Conservation (phyloP, 2,113 vertebrate species). For the Suricata suricatta region DNA sequence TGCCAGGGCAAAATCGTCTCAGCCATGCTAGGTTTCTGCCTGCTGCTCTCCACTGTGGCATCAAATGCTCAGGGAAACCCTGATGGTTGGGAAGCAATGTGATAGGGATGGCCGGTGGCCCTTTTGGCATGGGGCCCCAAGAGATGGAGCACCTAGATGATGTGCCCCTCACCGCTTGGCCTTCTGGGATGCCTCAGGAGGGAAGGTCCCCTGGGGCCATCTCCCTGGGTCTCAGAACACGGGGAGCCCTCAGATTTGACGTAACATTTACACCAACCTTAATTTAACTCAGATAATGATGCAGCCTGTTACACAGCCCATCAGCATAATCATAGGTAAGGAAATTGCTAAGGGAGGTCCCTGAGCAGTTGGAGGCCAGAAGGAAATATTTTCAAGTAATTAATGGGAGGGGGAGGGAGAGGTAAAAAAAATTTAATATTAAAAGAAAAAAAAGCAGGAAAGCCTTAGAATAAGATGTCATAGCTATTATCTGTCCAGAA, state of each 20-base stretch:
- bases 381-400: slow-evolving; percentile 75
- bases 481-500: background rate
- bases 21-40: background rate
- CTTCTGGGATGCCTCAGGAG: background rate
- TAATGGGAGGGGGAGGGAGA: slow-evolving; percentile 53
- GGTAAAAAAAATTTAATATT: slow-evolving; percentile 39
- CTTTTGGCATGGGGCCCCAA: background rate
- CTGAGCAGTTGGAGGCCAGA: slow-evolving; percentile 59
- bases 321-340: slow-evolving; percentile 71
- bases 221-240: background rate
- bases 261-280: slow-evolving; percentile 36
- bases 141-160: background rate
- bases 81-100: background rate
- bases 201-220: background rate
- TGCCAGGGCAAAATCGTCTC: background rate
- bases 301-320: slow-evolving; percentile 50
- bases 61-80: background rate
- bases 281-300: slow-evolving; percentile 60
- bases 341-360: slow-evolving; percentile 73
- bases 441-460: background rate
- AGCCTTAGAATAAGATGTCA: slow-evolving; percentile 5
- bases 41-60: background rate
- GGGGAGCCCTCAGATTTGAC: background rate
- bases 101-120: background rate
- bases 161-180: background rate